These are phyloP conservation scores for Zeuzera pyrina DNA, from an alignment of 2,888 invertebrate species.

Conservation along the genomic window DNA sequence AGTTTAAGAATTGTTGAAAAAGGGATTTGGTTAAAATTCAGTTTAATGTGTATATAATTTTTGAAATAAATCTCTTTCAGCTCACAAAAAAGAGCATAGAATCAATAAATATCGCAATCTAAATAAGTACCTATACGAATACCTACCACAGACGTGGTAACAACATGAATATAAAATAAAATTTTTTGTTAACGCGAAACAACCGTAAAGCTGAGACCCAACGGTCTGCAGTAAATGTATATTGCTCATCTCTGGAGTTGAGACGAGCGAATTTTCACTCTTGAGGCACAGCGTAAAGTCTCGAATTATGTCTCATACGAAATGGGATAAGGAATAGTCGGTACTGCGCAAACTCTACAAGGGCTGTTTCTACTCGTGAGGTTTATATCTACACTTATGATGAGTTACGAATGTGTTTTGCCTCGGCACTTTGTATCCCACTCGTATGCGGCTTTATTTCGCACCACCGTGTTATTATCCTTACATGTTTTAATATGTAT, in stretches of 20 bases:
- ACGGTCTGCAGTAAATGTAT: slow-evolving; percentile 27
- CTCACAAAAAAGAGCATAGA: too few species aligned
- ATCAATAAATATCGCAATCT: too few species aligned
- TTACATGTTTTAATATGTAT: too few species aligned
- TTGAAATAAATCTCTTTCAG: too few species aligned
- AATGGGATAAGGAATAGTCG: slow-evolving; percentile 34
- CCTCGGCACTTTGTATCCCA: slow-evolving; percentile 10
- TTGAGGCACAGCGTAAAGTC: slow-evolving; percentile 19
- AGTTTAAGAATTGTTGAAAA: too few species aligned
- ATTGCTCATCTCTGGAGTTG: slow-evolving; percentile 19
- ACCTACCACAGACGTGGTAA: too few species aligned
- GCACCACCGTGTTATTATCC: too few species aligned
- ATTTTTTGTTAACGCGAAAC: slow-evolving; percentile 19
- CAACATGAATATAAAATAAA: slow-evolving; percentile 11
- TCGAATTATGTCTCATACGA: slow-evolving; percentile 30
- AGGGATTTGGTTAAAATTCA: too few species aligned
- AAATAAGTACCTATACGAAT: too few species aligned
- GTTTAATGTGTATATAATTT: too few species aligned
- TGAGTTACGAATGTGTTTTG: slow-evolving; percentile 21
- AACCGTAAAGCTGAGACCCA: slow-evolving; percentile 24
- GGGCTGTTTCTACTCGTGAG: slow-evolving; percentile 23
- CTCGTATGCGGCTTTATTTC: slow-evolving; percentile 12
- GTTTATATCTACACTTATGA: slow-evolving; percentile 24
- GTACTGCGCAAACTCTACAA: slow-evolving; percentile 40
- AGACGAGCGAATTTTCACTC: slow-evolving; percentile 24